Conservation (phyloP, 2,888 invertebrate genomes). For the Vandiemenella viatica region DNA sequence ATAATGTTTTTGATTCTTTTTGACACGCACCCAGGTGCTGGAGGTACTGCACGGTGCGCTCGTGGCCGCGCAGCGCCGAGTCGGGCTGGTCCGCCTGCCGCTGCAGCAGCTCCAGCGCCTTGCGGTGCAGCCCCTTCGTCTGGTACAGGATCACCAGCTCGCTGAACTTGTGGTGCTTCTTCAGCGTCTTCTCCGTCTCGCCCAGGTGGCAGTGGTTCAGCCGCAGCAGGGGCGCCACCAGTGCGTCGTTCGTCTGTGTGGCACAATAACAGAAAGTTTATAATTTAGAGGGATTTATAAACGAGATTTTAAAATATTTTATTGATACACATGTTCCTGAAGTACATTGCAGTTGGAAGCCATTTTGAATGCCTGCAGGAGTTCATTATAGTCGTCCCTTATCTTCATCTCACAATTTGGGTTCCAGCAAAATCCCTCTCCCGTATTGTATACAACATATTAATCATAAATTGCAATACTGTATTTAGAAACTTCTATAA, state of each 20-base stretch:
- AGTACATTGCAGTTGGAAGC: too few species aligned
- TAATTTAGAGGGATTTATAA: background rate
- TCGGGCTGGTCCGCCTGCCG: conserved; percentile 60
- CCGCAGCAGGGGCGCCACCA: conserved; percentile 80
- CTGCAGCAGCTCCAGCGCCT: conserved; percentile 75
- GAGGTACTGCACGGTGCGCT: conserved; percentile 77
- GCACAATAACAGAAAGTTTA: conserved; percentile 2
- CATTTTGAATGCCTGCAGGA: background rate
- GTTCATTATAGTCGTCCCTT: too few species aligned
- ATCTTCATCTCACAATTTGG: too few species aligned
- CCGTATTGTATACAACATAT: too few species aligned
- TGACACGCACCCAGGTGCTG: conserved; percentile 59
- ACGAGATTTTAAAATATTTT: background rate
- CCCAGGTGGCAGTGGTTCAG: conserved; percentile 85
- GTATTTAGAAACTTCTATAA: too few species aligned
- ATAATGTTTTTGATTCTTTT: background rate
- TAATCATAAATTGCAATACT: too few species aligned
- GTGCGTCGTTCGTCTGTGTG: conserved; percentile 79
- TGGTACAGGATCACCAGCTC: conserved; percentile 93
- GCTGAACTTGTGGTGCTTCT: conserved; percentile 73
- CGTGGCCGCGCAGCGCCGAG: conserved; percentile 62
- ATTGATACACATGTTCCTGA: too few species aligned
- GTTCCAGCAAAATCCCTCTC: too few species aligned
- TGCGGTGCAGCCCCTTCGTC: conserved; percentile 80
- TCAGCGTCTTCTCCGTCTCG: conserved; percentile 80